A percentile compares a stretch with the other conserved stretches of the same genome.
Evolutionary conservation across 2,888 invertebrate genomes (phyloP).

Genomic region (Lingula anatina): DNA sequence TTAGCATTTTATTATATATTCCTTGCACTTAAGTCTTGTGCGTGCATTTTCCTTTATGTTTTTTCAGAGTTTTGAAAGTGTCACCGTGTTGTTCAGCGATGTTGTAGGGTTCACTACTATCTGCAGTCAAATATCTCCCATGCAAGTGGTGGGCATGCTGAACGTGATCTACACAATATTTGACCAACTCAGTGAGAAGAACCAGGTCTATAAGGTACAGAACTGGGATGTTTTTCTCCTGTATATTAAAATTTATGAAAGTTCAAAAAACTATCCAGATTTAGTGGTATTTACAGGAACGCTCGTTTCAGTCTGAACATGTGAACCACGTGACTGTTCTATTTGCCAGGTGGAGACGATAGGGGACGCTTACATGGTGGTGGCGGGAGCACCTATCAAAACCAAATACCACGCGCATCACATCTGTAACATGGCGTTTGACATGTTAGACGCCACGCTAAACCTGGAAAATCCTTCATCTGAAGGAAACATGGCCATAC

Average conservation of each 20-base stretch:
- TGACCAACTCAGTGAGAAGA: constrained; percentile 86
- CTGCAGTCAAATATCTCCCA: constrained; percentile 89
- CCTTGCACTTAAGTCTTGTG: too few relatives aligned
- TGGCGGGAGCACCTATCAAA: constrained; percentile 88
- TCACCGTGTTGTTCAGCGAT: constrained; percentile 94
- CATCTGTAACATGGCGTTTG: constrained; percentile 74
- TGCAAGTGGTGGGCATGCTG: constrained; percentile 96
- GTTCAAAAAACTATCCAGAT: too few relatives aligned
- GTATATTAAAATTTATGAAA: too few relatives aligned
- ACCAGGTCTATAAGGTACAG: constrained; percentile 93
- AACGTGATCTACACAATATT: constrained; percentile 95
- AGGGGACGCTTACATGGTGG: constrained; percentile 98
- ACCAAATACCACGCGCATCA: constrained; percentile 81
- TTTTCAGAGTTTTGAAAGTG: too few relatives aligned
- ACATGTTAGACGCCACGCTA: constrained; percentile 90
- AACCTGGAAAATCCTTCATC: constrained; percentile 85
- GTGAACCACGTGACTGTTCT: too few relatives aligned
- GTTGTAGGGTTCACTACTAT: constrained; percentile 97
- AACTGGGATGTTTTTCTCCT: background rate
- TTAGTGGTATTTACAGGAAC: too few relatives aligned
- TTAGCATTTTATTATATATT: too few relatives aligned
- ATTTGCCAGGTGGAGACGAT: constrained; percentile 83
- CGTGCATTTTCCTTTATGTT: too few relatives aligned
- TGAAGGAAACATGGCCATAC: constrained; percentile 61
- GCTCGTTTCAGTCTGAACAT: too few relatives aligned